Base-by-base conservation (phyloP, 2,113 vertebrate genomes). In the Periophthalmodon schlosseri region DNA sequence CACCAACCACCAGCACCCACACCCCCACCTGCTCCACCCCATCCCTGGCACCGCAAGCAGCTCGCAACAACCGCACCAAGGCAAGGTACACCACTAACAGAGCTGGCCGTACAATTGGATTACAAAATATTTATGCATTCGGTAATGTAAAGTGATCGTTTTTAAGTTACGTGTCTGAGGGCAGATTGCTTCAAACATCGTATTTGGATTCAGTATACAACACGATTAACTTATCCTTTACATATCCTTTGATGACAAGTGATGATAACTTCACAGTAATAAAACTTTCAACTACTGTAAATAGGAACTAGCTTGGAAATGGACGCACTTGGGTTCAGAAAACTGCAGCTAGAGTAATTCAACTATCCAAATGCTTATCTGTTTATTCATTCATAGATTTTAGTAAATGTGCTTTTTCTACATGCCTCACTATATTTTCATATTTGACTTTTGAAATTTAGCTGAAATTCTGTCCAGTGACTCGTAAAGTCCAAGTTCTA, bases 21-120 rank as follows among this genome's bases (percentile, higher is more conserved):
- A 72, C 10, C 50, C 71, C 44, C 78, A 61, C 49, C 84, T 77
- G 52, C 77, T 79, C 52, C 86, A 69, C 68, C 78, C 70, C 72
- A 75, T 84, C 79, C 77, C 81, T 60, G 85, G 84, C 82, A 54
- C 87, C 72, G 52, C 73, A 87, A 85, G 76, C 89, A 81, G 80
- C 79, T 87, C 75, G 80, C 75, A 75, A 64, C 87, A 84, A 84
- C 74, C 81, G 74, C 84, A 77, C 74, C 79, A 68, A 68, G 76
- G 73, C 75, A 89, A 93, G 90, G 88, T 91, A 91, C 82, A 77
- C 56, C 5, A 68, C 52, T 66, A 8, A 73, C 33, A 52, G 18
- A 24, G 23, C 24, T 60, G 52, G 5, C 11, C 12, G 6, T 13
- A 13, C 56, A 14, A 20, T 50, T 50, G 15, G 49, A 50, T 50